Evolutionary conservation across 2,113 vertebrate genomes (phyloP).

Genomic region (Pteropus alecto): DNA sequence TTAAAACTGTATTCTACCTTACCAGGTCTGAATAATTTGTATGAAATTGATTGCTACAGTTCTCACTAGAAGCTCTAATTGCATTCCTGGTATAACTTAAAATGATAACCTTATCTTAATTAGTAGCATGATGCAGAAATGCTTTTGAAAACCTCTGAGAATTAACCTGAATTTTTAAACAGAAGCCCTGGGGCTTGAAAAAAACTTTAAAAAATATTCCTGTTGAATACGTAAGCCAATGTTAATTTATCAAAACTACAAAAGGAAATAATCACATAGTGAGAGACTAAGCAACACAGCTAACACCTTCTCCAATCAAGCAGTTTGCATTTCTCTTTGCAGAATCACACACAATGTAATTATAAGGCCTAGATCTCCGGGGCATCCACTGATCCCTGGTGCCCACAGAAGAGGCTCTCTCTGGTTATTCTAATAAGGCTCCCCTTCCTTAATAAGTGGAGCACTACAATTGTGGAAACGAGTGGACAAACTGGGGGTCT

Average conservation of each 20-base stretch:
- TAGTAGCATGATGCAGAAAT: constrained; percentile 85
- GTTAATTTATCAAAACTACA: constrained; percentile 77
- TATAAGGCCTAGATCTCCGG: not conserved
- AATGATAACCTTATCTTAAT: constrained; percentile 90
- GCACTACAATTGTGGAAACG: not conserved
- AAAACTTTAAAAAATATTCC: constrained; percentile 44
- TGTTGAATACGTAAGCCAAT: constrained; percentile 64
- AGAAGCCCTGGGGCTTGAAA: constrained; percentile 65
- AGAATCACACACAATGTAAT: not conserved
- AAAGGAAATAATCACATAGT: constrained; percentile 66
- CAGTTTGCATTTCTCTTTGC: not conserved
- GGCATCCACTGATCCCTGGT: not conserved
- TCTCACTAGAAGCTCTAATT: constrained; percentile 86
- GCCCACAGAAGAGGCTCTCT: not conserved
- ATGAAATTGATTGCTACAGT: constrained; percentile 85
- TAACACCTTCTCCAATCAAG: not conserved
- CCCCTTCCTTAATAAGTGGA: not conserved
- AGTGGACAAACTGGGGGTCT: too few relatives aligned
- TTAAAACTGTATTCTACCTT: constrained; percentile 83
- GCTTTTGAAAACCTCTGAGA: constrained; percentile 79
- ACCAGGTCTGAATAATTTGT: constrained; percentile 83
- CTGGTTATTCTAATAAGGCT: not conserved
- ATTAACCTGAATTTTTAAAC: constrained; percentile 85
- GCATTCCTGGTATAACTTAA: constrained; percentile 86
- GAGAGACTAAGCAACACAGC: constrained; percentile 23